Percentiles rank a stretch among this genome's conserved stretches.
These are phyloP conservation scores for Allacma fusca DNA, from an alignment of 2,888 invertebrate species.

Conservation along the genomic window DNA sequence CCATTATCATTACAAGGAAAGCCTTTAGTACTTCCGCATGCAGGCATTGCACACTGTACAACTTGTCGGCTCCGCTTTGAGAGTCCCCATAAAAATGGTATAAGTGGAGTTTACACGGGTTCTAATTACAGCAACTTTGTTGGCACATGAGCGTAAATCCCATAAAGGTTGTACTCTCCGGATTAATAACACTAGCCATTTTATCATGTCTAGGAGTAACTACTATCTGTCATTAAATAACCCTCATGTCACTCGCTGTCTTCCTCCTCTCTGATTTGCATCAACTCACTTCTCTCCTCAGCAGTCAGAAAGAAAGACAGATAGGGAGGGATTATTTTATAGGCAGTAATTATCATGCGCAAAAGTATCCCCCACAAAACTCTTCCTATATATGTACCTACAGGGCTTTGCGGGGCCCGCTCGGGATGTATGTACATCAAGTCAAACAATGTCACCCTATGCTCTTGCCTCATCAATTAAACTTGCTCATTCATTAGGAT, in stretches of 20 bases:
- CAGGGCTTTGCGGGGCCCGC: background rate
- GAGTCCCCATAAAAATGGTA: background rate
- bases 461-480: constrained; percentile 33
- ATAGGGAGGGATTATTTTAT: constrained; percentile 44
- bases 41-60: background rate
- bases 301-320: constrained; percentile 13
- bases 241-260: constrained; percentile 1
- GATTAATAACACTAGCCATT: background rate
- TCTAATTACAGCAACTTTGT: background rate
- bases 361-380: constrained; percentile 24
- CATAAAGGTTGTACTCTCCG: constrained; percentile 2
- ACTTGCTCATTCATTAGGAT: constrained; percentile 17
- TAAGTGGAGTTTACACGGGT: background rate
- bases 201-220: background rate
- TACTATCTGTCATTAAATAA: background rate
- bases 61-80: background rate
- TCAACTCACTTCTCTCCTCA: background rate
- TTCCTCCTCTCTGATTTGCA: constrained; percentile 13
- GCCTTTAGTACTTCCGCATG: too few species aligned
- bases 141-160: background rate
- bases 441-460: constrained; percentile 13
- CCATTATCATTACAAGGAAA: too few species aligned
- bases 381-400: background rate
- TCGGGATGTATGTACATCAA: too few species aligned
- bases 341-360: constrained; percentile 48